Base-by-base conservation (phyloP, 2,888 invertebrate species). In the Andricus curvator region DNA sequence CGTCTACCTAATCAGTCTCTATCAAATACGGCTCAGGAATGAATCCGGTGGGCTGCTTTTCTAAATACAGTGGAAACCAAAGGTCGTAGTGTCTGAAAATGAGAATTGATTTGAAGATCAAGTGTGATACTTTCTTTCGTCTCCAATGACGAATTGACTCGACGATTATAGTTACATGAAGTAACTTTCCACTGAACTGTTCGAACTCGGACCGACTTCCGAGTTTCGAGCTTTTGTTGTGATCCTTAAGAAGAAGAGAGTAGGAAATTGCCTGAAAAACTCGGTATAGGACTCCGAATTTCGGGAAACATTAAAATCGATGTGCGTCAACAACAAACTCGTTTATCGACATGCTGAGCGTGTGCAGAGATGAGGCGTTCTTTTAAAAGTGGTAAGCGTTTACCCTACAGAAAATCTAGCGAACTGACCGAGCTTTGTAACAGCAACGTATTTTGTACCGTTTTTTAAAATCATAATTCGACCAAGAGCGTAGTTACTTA, bases 1-100 rank as follows among this genome's bases (percentile, higher is more conserved):
- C 87, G 82, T 83, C 84, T 80, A 78, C 79, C 80, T 85, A 85
- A 83, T 79, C 83, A 78, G 82, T 56, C 51, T 70, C 8, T 74
- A 56, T 15, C n/a, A 37, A 29, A 74, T 11, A 33, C 22, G 74
- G 56, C 33, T 74, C 56, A 56, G 56, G n/a, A 56, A 68, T 68
- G 44, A 48, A 74, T 74, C 56, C 56, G 56, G 56, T 74, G 56
- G 74, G 74, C 74, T 74, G 56, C 15, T 56, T 56, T 74, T 74
- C 56, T 60, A 51, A 56, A 48, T 56, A 74, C 74, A 74, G 74
- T 74, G 74, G 51, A 60, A 74, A 15, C 8, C 74, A 60, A 74
- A 74, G n/a, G 56, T 74, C 74, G 74, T 56, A 51, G 56, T 74
- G 74, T 51, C 29, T n/a, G 13, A 56, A 13, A 15, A 56, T 9